These are phyloP conservation scores for Raja brachyura DNA, from an alignment of 2,113 vertebrate genomes.

Conservation along the genomic window DNA sequence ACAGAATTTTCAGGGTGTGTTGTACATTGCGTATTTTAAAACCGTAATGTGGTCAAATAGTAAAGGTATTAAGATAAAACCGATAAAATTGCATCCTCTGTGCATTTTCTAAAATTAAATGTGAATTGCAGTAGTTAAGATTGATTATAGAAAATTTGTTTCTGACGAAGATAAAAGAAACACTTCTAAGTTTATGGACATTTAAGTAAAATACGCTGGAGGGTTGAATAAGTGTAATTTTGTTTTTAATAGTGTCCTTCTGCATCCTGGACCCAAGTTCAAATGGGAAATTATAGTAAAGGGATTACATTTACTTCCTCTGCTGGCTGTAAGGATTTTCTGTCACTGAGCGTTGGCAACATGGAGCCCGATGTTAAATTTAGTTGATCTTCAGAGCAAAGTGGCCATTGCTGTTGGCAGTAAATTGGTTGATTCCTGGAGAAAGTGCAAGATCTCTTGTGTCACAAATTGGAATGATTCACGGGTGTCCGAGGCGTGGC, in stretches of 20 bases:
- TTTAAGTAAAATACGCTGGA: neutral
- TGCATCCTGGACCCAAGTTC: neutral
- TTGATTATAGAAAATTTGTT: conserved; percentile 6
- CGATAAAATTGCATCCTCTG: neutral
- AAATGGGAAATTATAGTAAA: neutral
- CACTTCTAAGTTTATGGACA: neutral
- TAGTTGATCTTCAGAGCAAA: neutral
- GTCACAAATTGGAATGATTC: neutral
- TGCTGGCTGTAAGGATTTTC: neutral
- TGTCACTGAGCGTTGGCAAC: neutral
- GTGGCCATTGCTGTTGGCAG: no score
- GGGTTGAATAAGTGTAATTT: neutral
- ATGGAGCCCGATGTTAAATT: neutral
- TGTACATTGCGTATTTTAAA: neutral
- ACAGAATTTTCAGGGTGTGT: neutral
- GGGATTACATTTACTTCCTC: neutral
- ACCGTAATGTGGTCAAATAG: neutral
- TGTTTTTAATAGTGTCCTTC: neutral
- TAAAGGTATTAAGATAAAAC: neutral
- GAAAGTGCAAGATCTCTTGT: neutral
- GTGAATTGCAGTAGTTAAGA: neutral
- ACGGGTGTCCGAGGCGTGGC: no score
- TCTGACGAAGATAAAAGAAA: conserved; percentile 14
- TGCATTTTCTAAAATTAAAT: neutral
- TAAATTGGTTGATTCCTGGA: neutral